Evolutionary conservation across 2,113 vertebrate species (phyloP).

Genomic region (Neopipo cinnamomea): DNA sequence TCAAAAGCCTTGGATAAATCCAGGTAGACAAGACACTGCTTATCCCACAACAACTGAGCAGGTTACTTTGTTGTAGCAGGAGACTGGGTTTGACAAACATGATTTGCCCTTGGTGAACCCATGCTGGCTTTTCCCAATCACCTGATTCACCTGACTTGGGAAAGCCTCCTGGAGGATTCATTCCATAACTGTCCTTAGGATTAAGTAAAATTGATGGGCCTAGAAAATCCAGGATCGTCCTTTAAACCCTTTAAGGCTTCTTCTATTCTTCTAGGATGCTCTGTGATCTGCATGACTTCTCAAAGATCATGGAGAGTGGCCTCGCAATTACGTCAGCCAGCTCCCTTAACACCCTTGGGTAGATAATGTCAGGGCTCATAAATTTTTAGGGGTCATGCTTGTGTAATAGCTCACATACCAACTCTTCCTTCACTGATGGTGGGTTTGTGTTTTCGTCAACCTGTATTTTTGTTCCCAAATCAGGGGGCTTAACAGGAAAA

Average conservation of each 20-base stretch:
- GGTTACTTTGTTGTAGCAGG: background rate
- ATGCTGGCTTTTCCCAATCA: background rate
- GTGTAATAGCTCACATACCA: background rate
- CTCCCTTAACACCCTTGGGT: background rate
- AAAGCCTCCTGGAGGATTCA: background rate
- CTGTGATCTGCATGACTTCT: background rate
- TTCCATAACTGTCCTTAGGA: background rate
- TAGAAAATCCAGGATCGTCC: background rate
- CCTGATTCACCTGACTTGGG: background rate
- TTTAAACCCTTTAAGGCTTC: no score
- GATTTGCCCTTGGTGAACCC: background rate
- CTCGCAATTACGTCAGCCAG: background rate
- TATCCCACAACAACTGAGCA: background rate
- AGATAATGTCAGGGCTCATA: no score
- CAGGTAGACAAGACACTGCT: no score
- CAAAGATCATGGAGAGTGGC: background rate
- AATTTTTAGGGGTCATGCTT: background rate
- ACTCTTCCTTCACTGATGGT: background rate
- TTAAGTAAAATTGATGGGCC: background rate
- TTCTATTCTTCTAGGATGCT: background rate
- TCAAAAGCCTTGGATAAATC: background rate
- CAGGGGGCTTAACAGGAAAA: background rate
- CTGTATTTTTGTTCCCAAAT: background rate
- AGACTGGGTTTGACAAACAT: fast-evolving
- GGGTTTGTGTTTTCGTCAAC: background rate